Evolutionary conservation across 2,113 vertebrate species (phyloP).

Genomic region (Macaca mulatta): DNA sequence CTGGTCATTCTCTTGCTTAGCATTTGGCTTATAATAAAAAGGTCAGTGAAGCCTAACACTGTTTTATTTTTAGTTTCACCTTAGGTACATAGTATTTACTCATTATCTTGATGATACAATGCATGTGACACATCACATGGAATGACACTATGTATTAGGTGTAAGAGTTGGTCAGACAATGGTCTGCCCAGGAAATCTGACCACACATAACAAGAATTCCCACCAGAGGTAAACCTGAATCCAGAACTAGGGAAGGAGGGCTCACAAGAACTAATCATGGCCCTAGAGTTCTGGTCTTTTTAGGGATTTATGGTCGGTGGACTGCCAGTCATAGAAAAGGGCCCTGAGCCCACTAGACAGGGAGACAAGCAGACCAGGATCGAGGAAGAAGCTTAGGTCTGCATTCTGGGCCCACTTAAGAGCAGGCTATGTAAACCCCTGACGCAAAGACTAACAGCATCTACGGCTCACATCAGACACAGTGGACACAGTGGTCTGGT

Average conservation of each 20-base stretch:
- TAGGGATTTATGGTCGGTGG: background rate
- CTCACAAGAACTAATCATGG: background rate
- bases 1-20: background rate
- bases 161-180: background rate
- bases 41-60: background rate
- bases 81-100: background rate
- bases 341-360: background rate
- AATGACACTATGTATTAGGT: background rate
- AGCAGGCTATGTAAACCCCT: background rate
- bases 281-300: background rate
- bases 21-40: background rate
- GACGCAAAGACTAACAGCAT: background rate
- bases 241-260: background rate
- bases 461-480: background rate
- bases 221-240: background rate
- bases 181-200: background rate
- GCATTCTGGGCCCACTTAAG: background rate
- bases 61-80: slow-evolving; percentile 27
- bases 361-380: background rate
- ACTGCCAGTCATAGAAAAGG: background rate
- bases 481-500: background rate
- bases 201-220: background rate
- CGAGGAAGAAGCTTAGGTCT: background rate
- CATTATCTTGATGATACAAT: background rate
- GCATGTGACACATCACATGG: background rate